These are phyloP conservation scores for Cotesia glomerata DNA, from an alignment of 1,140 invertebrate genomes.

Conservation along the genomic window DNA sequence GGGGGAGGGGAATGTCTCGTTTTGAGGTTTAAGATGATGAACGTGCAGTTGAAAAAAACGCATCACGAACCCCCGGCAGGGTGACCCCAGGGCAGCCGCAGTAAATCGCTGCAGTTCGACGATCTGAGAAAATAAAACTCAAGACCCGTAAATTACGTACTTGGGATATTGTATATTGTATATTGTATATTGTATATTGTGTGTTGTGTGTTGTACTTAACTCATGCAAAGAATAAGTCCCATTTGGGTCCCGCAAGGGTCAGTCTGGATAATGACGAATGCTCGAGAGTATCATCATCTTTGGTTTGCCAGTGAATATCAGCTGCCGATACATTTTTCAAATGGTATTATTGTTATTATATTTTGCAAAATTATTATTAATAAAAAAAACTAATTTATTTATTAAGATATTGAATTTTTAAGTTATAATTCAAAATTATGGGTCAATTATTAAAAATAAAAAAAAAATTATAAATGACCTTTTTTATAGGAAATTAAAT, in stretches of 20 bases:
- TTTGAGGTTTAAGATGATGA: background rate
- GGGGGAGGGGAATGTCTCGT: background rate
- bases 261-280: constrained; percentile 50
- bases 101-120: constrained; percentile 49
- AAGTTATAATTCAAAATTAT: too few relatives aligned
- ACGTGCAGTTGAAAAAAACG: background rate
- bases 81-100: constrained; percentile 49
- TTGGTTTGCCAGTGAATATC: too few relatives aligned
- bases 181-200: too few relatives aligned
- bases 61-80: constrained; percentile 47
- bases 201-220: too few relatives aligned
- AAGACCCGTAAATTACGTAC: constrained; percentile 59
- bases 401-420: too few relatives aligned
- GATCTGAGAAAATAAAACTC: constrained; percentile 40
- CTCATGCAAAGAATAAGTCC: constrained; percentile 50
- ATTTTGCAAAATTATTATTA: too few relatives aligned
- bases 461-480: too few relatives aligned
- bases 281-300: constrained; percentile 4
- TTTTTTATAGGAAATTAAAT: too few relatives aligned
- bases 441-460: too few relatives aligned
- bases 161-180: constrained; percentile 34
- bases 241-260: constrained; percentile 44
- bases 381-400: too few relatives aligned
- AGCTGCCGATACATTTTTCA: too few relatives aligned
- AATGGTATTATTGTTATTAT: too few relatives aligned